phyloP scores from a whole-genome alignment of 2,113 vertebrate genomes.

The Chlamydotis undulata region DNA sequence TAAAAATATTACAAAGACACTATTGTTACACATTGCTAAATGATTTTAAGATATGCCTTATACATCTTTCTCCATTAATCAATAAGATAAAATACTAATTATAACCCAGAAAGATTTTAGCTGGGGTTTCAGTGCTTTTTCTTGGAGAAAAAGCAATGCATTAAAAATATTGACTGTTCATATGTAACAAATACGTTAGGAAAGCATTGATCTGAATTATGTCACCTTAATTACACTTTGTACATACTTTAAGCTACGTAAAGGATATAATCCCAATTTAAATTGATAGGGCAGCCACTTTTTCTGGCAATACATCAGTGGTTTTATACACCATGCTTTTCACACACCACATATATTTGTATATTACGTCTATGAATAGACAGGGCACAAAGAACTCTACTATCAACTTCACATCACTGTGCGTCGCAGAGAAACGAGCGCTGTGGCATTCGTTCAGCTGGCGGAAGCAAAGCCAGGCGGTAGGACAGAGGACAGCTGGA shows the following conservation, averaged over 20 bases:
- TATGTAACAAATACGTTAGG: not conserved
- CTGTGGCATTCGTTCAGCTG: not conserved
- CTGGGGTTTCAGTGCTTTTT: not conserved
- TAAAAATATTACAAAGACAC: not conserved
- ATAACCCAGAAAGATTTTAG: not conserved
- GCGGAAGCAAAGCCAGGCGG: not conserved
- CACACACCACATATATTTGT: not conserved
- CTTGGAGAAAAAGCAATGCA: not conserved
- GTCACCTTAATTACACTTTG: not conserved
- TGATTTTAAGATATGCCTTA: not conserved
- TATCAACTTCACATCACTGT: not conserved
- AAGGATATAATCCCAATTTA: not conserved
- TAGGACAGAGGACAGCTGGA: not conserved
- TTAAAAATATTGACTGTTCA: not conserved
- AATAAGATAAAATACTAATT: slow-evolving; percentile 51
- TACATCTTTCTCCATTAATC: slow-evolving; percentile 9
- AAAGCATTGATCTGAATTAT: not conserved
- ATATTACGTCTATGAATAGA: not conserved
- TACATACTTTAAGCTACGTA: not conserved
- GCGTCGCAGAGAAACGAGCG: rapidly evolving
- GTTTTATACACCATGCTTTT: not conserved
- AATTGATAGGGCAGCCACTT: not conserved
- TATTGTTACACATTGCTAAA: slow-evolving; percentile 2
- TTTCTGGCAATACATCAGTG: not conserved
- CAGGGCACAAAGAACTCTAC: not conserved